Evolutionary conservation across 1,140 invertebrate species (phyloP).

Genomic region (Megalonaias nervosa): DNA sequence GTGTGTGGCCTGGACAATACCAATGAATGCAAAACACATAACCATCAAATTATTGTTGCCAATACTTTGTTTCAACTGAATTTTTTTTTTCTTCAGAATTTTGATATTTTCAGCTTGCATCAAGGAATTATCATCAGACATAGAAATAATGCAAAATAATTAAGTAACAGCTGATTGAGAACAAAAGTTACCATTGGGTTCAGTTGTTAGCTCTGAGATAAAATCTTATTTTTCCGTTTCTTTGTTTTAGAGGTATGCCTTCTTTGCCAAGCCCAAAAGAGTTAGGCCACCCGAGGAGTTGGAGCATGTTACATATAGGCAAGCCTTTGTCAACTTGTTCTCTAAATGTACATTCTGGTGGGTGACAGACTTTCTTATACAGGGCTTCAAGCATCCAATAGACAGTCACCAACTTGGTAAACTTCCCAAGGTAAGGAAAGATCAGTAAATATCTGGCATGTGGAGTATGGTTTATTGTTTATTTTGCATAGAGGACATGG

Average conservation of each 20-base stretch:
- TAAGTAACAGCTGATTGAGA: not conserved
- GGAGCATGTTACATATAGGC: conserved; percentile 69
- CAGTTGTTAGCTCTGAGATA: not conserved
- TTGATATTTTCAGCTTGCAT: not conserved
- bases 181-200: not conserved
- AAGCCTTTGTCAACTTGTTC: conserved; percentile 78
- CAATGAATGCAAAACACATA: too few species aligned
- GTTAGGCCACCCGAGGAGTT: conserved; percentile 53
- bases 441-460: not conserved
- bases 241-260: conserved; percentile 62
- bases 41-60: not conserved
- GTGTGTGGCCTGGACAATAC: too few species aligned
- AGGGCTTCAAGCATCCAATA: conserved; percentile 79
- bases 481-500: not conserved
- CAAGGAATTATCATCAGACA: not conserved
- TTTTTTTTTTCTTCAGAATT: not conserved
- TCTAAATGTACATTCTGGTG: conserved; percentile 85
- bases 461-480: not conserved
- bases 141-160: not conserved
- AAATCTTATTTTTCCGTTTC: conserved; percentile 6
- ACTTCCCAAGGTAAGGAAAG: conserved; percentile 75
- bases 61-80: not conserved
- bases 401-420: conserved; percentile 81
- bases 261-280: conserved; percentile 55
- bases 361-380: conserved; percentile 79